Conservation (phyloP, 2,113 vertebrate species). For the Anser brachyrhynchus region DNA sequence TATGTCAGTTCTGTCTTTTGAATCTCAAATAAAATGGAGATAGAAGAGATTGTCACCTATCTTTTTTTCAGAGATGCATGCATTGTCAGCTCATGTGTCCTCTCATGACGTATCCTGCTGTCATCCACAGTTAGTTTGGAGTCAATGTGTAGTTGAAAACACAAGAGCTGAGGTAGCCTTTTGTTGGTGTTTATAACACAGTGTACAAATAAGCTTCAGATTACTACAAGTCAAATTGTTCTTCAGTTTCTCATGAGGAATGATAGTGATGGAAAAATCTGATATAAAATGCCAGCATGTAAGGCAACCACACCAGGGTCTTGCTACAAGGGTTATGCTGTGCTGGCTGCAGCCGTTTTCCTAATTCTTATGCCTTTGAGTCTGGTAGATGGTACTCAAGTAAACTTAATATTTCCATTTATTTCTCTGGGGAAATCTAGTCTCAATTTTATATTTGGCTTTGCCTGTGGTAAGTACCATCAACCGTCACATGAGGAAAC, state of each 20-base stretch:
- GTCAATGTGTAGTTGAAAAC: background rate
- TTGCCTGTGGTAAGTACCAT: background rate
- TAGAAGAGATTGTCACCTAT: background rate
- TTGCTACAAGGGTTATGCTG: background rate
- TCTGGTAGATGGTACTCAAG: background rate
- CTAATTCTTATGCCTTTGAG: background rate
- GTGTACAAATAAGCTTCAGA: background rate
- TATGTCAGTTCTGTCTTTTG: background rate
- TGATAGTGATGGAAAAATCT: background rate
- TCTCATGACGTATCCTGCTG: background rate
- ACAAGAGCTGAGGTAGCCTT: background rate
- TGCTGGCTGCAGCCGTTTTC: background rate
- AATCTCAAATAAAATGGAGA: background rate
- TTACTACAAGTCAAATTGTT: background rate
- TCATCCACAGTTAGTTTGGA: background rate
- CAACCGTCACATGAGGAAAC: background rate
- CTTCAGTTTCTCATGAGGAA: background rate
- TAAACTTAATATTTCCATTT: background rate
- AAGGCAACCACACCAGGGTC: background rate
- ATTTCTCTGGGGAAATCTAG: slow-evolving; percentile 12
- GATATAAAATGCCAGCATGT: background rate
- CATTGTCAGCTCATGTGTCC: background rate
- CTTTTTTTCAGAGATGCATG: background rate
- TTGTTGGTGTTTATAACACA: background rate
- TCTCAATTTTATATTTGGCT: slow-evolving; percentile 12